phyloP scores from a whole-genome alignment of 2,113 vertebrate genomes.

The Carassius carassius region DNA sequence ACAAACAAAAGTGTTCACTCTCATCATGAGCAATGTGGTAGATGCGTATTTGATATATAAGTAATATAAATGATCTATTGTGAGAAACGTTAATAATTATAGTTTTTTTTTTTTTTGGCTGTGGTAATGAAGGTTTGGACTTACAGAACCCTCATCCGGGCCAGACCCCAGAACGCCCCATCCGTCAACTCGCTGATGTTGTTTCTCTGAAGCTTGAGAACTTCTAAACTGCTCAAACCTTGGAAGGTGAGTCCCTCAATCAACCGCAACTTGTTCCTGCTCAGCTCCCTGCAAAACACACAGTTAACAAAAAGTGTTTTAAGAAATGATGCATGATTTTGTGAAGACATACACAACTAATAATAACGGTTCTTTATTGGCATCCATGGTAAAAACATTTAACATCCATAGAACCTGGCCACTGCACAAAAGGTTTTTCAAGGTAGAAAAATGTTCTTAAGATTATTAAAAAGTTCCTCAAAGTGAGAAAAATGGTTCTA shows the following conservation, averaged over 20 bases:
- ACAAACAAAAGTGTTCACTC: background rate
- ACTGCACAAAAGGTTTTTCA: no score
- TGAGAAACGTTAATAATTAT: background rate
- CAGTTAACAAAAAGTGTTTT: background rate
- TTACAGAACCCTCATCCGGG: constrained; percentile 93
- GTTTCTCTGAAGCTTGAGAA: constrained; percentile 96
- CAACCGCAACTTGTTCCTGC: constrained; percentile 91
- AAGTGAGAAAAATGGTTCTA: no score
- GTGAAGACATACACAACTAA: background rate
- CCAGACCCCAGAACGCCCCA: constrained; percentile 94
- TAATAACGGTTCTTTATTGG: no score
- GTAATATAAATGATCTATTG: background rate
- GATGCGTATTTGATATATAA: background rate
- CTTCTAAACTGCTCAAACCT: constrained; percentile 89
- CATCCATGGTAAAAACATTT: background rate
- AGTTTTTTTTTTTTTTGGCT: background rate
- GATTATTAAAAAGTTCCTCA: no score
- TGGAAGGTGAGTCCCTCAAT: constrained; percentile 97
- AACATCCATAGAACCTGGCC: background rate
- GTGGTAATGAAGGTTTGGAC: constrained; percentile 58
- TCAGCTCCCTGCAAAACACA: constrained; percentile 83
- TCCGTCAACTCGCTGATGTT: constrained; percentile 93
- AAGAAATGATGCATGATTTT: background rate
- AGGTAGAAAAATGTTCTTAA: no score
- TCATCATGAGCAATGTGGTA: background rate